Conservation (phyloP, 2,888 invertebrate species). For the Dryocosmus kuriphilus region DNA sequence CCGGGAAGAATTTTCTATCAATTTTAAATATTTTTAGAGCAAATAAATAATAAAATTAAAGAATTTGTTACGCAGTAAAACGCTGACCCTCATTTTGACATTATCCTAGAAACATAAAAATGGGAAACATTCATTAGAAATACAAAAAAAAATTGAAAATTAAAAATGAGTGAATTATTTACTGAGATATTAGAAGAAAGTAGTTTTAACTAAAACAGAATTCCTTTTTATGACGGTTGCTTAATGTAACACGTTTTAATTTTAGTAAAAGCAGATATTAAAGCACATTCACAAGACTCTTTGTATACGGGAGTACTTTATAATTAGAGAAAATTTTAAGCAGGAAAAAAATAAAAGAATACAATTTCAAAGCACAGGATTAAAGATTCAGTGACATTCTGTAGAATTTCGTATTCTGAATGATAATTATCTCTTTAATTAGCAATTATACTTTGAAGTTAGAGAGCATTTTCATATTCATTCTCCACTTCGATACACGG, state of each 20-base stretch:
- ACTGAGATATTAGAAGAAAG: too few species aligned
- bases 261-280: neutral
- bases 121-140: too few species aligned
- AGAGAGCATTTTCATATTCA: neutral
- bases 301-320: accelerated
- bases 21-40: too few species aligned
- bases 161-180: too few species aligned
- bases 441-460: conserved; percentile 7
- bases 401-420: neutral
- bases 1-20: neutral
- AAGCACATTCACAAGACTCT: neutral
- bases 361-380: neutral
- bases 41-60: too few species aligned
- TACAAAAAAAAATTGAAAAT: too few species aligned
- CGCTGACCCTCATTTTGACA: too few species aligned
- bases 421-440: conserved; percentile 18
- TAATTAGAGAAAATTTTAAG: neutral
- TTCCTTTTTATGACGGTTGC: too few species aligned
- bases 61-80: too few species aligned
- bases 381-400: neutral
- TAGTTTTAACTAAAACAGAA: too few species aligned
- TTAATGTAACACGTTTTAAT: neutral
- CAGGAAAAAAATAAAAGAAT: neutral
- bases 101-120: too few species aligned
- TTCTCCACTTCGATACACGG: neutral